Conservation (phyloP, 2,888 invertebrate species). For the Aspidiotus rigidus region DNA sequence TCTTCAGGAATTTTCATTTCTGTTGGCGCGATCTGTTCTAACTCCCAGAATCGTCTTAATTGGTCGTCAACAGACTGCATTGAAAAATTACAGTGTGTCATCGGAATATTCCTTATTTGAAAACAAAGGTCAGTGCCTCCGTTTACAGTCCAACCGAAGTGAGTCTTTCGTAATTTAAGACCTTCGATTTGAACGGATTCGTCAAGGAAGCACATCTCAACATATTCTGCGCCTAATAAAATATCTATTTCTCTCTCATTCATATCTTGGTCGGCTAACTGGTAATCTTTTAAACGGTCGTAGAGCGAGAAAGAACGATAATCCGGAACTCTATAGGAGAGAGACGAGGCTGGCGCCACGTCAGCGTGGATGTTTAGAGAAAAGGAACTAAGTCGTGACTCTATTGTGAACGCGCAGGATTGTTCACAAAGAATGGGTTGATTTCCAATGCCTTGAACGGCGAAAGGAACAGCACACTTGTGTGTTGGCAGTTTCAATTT, state of each 20-base stretch:
- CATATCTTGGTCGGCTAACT: neutral
- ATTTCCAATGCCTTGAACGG: neutral
- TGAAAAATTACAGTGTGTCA: neutral
- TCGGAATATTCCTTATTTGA: neutral
- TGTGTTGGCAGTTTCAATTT: neutral
- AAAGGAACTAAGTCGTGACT: neutral
- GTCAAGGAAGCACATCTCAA: neutral
- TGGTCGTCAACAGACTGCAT: neutral
- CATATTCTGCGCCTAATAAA: slow-evolving; percentile 3
- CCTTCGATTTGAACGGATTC: neutral
- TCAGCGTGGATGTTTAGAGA: neutral
- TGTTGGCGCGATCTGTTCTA: neutral
- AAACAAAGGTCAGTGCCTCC: neutral
- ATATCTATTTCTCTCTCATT: neutral
- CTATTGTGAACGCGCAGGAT: neutral
- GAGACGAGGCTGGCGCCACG: neutral
- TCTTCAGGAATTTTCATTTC: neutral
- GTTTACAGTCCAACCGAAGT: slow-evolving; percentile 1
- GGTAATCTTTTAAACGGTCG: neutral
- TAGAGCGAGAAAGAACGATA: neutral
- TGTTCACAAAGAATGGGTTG: neutral
- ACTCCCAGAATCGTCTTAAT: neutral
- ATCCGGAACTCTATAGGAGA: neutral
- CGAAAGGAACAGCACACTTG: neutral
- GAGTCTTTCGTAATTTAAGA: neutral